These are phyloP conservation scores for Ciconia maguari DNA, from an alignment of 2,113 vertebrate genomes.

Conservation along the genomic window DNA sequence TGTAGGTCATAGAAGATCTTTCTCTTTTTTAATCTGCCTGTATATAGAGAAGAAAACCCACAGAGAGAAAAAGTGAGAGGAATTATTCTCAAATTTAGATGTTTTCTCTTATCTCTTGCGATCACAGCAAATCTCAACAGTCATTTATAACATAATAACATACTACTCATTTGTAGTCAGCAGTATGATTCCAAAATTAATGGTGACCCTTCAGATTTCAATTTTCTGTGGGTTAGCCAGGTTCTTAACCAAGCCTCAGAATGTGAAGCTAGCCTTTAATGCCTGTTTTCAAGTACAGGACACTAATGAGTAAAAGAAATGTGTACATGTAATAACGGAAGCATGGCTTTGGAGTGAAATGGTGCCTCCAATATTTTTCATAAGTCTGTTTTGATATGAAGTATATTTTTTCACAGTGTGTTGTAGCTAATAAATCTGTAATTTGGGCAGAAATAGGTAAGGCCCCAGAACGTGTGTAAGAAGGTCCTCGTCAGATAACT, in stretches of 20 bases:
- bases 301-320: neutral
- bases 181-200: slow-evolving; percentile 4
- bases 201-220: neutral
- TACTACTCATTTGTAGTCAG: neutral
- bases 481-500: neutral
- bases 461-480: neutral
- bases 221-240: neutral
- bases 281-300: neutral
- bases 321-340: neutral
- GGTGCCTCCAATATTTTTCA: neutral
- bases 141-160: slow-evolving; percentile 29
- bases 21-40: slow-evolving; percentile 1
- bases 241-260: neutral
- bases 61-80: neutral
- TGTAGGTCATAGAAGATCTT: slow-evolving; percentile 22
- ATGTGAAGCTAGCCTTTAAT: neutral
- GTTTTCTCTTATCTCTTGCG: slow-evolving; percentile 21
- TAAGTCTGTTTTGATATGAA: neutral
- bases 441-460: neutral
- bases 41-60: neutral
- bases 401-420: neutral
- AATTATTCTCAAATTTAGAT: neutral
- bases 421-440: neutral
- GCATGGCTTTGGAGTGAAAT: neutral
- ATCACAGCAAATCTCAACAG: slow-evolving; percentile 24